phyloP scores from a whole-genome alignment of 2,888 invertebrate genomes.

The Rhagonycha fulva region DNA sequence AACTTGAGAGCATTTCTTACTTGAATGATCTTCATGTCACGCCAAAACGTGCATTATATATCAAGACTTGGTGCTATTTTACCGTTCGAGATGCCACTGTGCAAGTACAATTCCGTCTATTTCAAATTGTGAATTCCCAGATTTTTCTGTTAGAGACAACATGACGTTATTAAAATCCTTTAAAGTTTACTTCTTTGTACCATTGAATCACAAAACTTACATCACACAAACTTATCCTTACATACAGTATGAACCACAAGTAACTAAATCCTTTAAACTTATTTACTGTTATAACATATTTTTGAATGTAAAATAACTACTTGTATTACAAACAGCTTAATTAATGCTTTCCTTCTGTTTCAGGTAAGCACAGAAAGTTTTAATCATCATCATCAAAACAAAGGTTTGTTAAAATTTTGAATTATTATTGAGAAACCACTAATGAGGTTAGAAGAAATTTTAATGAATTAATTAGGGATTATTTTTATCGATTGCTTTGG shows the following conservation, averaged over 20 bases:
- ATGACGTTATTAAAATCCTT: neutral
- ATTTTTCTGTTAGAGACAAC: slow-evolving; percentile 11
- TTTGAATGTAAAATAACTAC: neutral
- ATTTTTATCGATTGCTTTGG: neutral
- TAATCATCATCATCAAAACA: neutral
- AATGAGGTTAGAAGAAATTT: neutral
- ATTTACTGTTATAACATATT: neutral
- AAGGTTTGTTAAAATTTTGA: neutral
- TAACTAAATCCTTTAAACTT: no score
- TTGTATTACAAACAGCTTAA: neutral
- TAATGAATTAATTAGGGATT: neutral
- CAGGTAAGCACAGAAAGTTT: neutral
- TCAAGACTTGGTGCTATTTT: slow-evolving; percentile 12
- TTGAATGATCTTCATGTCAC: slow-evolving; percentile 23
- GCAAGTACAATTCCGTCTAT: slow-evolving; percentile 26
- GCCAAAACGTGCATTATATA: slow-evolving; percentile 16
- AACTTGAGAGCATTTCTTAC: slow-evolving; percentile 9
- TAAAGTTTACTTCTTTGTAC: neutral
- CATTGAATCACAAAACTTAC: neutral
- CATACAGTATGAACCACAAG: neutral
- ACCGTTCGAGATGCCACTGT: slow-evolving; percentile 28
- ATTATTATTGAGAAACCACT: neutral
- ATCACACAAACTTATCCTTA: neutral
- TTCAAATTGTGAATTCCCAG: slow-evolving; percentile 27
- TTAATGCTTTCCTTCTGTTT: slow-evolving; percentile 2